A percentile compares a stretch with the other conserved stretches of the same genome.
These are phyloP conservation scores for Pristionchus mayeri DNA, from an alignment of 2,888 invertebrate species.

Conservation along the genomic window DNA sequence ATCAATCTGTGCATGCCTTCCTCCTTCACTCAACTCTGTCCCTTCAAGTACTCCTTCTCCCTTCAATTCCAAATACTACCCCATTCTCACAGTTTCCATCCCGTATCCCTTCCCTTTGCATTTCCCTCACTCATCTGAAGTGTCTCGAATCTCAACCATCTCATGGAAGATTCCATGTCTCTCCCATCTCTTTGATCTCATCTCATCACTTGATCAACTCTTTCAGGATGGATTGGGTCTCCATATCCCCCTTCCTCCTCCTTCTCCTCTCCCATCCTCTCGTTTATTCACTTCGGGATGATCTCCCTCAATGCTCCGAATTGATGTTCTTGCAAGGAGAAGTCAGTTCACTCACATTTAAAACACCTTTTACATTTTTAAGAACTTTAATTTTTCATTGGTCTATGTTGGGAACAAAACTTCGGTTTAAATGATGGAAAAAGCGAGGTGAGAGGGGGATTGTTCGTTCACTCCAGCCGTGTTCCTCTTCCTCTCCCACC, in stretches of 20 bases:
- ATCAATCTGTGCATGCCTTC: slow-evolving; percentile 13
- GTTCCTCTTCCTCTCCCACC: neutral
- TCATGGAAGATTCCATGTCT: neutral
- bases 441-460: too few species aligned
- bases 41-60: slow-evolving; percentile 2
- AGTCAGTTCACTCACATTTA: neutral
- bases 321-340: slow-evolving; percentile 29
- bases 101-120: neutral
- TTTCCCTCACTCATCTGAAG: slow-evolving; percentile 27
- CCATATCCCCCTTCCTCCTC: neutral
- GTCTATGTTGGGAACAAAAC: too few species aligned
- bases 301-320: slow-evolving; percentile 23
- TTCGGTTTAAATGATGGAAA: too few species aligned
- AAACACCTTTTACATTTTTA: neutral
- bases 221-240: neutral
- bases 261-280: neutral
- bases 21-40: neutral
- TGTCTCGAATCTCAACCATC: neutral
- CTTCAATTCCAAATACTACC: slow-evolving; percentile 17
- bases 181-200: neutral
- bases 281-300: neutral
- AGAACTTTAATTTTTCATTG: too few species aligned
- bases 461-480: neutral
- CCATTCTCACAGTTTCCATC: slow-evolving; percentile 33
- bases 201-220: neutral